Conservation (phyloP, 1,140 invertebrate genomes). For the Cataglyphis hispanica region DNA sequence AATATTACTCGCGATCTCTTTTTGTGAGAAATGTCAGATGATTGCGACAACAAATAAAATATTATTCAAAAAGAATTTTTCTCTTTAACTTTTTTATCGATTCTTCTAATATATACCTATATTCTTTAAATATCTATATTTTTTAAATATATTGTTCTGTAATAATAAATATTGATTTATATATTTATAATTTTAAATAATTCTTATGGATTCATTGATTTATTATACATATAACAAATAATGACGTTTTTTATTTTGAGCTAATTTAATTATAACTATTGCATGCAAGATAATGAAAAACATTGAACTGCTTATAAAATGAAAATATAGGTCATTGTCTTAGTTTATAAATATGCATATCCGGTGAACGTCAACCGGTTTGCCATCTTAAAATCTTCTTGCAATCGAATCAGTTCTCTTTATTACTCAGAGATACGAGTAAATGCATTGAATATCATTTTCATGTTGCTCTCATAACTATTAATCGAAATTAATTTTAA, state of each 20-base stretch:
- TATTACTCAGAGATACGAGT: not conserved
- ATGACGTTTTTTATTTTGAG: not conserved
- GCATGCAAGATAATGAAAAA: not conserved
- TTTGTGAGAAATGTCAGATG: not conserved
- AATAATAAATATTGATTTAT: not conserved
- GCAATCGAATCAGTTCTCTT: constrained; percentile 4
- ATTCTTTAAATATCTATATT: not conserved
- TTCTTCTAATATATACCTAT: not conserved
- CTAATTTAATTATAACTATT: constrained; percentile 23
- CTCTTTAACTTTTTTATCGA: not conserved
- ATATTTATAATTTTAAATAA: not conserved
- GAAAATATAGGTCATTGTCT: constrained; percentile 35
- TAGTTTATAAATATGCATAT: constrained; percentile 31
- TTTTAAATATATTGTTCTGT: not conserved
- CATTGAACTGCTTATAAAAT: constrained; percentile 11
- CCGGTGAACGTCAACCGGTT: constrained; percentile 60
- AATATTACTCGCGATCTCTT: constrained; percentile 23
- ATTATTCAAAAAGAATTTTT: not conserved
- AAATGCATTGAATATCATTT: constrained; percentile 7
- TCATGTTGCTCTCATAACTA: not conserved
- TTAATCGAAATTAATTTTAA: not conserved
- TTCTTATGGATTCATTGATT: not conserved
- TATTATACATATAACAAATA: not conserved
- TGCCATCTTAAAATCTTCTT: constrained; percentile 30
- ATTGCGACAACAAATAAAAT: constrained; percentile 5